Percentiles rank a stretch among this genome's conserved stretches.
Conservation (phyloP, 2,888 invertebrate species). For the Linnaemya tessellans region DNA sequence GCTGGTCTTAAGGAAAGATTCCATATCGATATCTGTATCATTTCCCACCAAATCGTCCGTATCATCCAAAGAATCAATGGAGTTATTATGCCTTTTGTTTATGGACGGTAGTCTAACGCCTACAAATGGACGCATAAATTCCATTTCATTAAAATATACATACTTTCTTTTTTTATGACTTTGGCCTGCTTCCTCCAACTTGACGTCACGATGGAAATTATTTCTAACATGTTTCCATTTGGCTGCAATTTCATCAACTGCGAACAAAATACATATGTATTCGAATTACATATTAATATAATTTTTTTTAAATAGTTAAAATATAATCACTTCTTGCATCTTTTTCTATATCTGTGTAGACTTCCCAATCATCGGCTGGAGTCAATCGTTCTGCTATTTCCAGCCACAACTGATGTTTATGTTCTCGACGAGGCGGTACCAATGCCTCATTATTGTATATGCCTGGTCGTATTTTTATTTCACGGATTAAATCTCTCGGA, state of each 20-base stretch:
- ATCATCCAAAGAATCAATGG: slow-evolving; percentile 16
- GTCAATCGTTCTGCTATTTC: slow-evolving; percentile 64
- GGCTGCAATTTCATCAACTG: slow-evolving; percentile 57
- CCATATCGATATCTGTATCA: slow-evolving; percentile 55
- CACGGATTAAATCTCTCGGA: slow-evolving; percentile 56
- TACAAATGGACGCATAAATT: slow-evolving; percentile 57
- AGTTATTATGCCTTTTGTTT: not conserved
- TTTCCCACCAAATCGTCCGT: slow-evolving; percentile 31
- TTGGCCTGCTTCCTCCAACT: slow-evolving; percentile 45
- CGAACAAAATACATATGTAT: not conserved
- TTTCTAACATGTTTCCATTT: slow-evolving; percentile 62
- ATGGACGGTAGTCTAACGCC: slow-evolving; percentile 9
- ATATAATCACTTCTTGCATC: slow-evolving; percentile 56
- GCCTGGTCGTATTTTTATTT: slow-evolving; percentile 62
- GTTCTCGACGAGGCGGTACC: slow-evolving; percentile 46
- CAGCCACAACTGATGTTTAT: slow-evolving; percentile 63
- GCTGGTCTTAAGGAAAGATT: slow-evolving; percentile 12
- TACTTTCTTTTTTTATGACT: slow-evolving; percentile 56
- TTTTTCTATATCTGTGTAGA: slow-evolving; percentile 62
- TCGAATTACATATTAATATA: not conserved
- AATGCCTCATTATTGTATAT: slow-evolving; percentile 53
- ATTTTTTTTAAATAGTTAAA: not conserved
- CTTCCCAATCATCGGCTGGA: slow-evolving; percentile 63
- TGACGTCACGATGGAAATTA: slow-evolving; percentile 57
- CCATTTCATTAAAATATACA: slow-evolving; percentile 55